Base-by-base conservation (phyloP, 2,888 invertebrate genomes). In the Drosophila dives region DNA sequence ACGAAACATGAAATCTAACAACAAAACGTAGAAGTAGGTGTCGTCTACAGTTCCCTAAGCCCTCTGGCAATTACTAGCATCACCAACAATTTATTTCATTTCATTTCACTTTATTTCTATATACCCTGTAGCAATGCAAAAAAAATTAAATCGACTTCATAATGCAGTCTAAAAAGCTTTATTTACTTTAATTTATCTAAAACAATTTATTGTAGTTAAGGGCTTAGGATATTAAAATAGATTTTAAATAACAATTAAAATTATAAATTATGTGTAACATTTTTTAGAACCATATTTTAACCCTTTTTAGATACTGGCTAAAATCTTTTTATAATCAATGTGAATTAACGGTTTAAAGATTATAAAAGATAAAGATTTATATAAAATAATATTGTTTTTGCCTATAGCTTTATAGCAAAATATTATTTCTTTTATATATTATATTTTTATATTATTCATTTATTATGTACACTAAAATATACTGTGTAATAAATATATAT, bases 31-130 rank as follows among this genome's bases (percentile, higher is more conserved):
- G 26, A 2, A 20, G 42, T 61, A 79, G 79, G 79, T 78, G 72
- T 78, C 77, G 72, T 55, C 71, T n/a, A 23, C 77, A 70, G 73
- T 64, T 64, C 40, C 59, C 51, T 33, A 53, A 75, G 77, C 55
- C 54, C 76, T 67, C 34, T 15, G 69, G 72, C 76, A 79, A 69
- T 79, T 76, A 66, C 76, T 64, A 65, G 64, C 64, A 50, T 63
- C 40, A 20, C 42, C 34, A 56, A 60, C 54, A 63, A 74, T 65
- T 70, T 74, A 68, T 70, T 77, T 77, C 40, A 63, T 53, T 77
- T 56, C 55, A 58, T 56, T 73, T 62, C 48, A 68, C 67, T 61
- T 48, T 10, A 33, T 17, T 59, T 12, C 76, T 67, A 23, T 55
- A 63, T 34, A 33, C 26, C 17, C 7, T 4, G n/a, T 6, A 12